Percentiles rank a stretch among this genome's conserved stretches.
Evolutionary conservation across 1,140 invertebrate genomes (phyloP).

Genomic region (Pararge aegeria): DNA sequence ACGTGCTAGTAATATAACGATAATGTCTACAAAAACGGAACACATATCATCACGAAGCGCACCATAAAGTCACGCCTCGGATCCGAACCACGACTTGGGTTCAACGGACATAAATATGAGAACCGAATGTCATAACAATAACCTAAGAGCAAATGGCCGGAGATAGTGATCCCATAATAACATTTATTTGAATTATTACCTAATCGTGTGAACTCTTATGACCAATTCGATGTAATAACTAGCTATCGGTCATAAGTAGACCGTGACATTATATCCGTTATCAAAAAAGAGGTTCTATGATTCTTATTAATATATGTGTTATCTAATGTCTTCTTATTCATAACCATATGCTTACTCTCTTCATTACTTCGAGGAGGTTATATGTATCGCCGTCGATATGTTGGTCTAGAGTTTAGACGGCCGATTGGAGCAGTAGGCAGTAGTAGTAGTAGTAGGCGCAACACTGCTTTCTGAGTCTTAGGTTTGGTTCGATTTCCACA

Average conservation of each 20-base stretch:
- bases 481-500: too few relatives aligned
- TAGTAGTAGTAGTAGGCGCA: too few relatives aligned
- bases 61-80: slow-evolving; percentile 23
- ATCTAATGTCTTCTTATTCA: too few relatives aligned
- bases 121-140: slow-evolving; percentile 27
- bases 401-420: too few relatives aligned
- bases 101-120: slow-evolving; percentile 40
- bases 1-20: slow-evolving; percentile 12
- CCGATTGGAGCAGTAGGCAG: too few relatives aligned
- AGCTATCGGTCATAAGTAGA: neutral
- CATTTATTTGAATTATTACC: slow-evolving; percentile 10
- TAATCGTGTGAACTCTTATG: slow-evolving; percentile 16
- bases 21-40: slow-evolving; percentile 39
- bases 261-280: neutral
- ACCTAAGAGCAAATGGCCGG: slow-evolving; percentile 14
- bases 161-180: slow-evolving; percentile 7
- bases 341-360: too few relatives aligned
- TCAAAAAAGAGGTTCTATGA: neutral
- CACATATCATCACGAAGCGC: slow-evolving; percentile 21
- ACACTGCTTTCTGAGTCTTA: too few relatives aligned
- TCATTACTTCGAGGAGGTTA: too few relatives aligned
- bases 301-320: neutral
- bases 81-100: slow-evolving; percentile 33
- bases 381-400: too few relatives aligned
- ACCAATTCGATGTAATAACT: neutral